These are phyloP conservation scores for Salvelinus alpinus DNA, from an alignment of 2,113 vertebrate species.

Conservation along the genomic window DNA sequence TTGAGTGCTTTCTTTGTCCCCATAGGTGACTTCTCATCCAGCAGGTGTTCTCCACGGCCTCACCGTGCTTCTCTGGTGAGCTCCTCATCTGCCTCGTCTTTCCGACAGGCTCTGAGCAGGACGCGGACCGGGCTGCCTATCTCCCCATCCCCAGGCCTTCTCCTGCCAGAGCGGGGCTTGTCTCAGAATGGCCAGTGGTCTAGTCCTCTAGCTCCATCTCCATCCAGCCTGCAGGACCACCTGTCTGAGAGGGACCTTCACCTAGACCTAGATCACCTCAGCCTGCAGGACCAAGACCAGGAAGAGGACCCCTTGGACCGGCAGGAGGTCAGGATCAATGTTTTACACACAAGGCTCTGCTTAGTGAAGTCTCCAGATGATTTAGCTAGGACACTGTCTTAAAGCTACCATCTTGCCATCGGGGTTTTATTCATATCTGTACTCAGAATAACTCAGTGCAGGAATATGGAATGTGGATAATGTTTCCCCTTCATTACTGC, in stretches of 20 bases:
- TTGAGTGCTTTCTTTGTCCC: not conserved
- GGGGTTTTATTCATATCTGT: not conserved
- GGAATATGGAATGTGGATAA: not conserved
- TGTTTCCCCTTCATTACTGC: not conserved
- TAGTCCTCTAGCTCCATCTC: constrained; percentile 16
- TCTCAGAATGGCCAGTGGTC: constrained; percentile 66
- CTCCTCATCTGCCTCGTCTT: constrained; percentile 65
- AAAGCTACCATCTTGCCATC: too few relatives aligned
- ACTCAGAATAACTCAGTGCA: not conserved
- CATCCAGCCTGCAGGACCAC: constrained; percentile 36
- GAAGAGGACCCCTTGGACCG: constrained; percentile 80
- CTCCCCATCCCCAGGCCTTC: constrained; percentile 61
- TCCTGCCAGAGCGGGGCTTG: constrained; percentile 33
- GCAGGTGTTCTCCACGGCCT: constrained; percentile 65
- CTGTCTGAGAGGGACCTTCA: constrained; percentile 50
- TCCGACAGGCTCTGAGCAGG: constrained; percentile 71
- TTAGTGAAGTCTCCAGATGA: not conserved
- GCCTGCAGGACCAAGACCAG: constrained; percentile 45
- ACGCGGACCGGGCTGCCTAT: constrained; percentile 65
- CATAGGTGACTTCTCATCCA: constrained; percentile 54
- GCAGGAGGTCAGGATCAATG: constrained; percentile 80
- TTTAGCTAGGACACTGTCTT: too few relatives aligned
- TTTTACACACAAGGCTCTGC: not conserved
- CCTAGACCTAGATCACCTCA: constrained; percentile 70
- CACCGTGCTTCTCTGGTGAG: constrained; percentile 72